Evolutionary conservation across 2,888 invertebrate genomes (phyloP).

Genomic region (Epinotia nisella): DNA sequence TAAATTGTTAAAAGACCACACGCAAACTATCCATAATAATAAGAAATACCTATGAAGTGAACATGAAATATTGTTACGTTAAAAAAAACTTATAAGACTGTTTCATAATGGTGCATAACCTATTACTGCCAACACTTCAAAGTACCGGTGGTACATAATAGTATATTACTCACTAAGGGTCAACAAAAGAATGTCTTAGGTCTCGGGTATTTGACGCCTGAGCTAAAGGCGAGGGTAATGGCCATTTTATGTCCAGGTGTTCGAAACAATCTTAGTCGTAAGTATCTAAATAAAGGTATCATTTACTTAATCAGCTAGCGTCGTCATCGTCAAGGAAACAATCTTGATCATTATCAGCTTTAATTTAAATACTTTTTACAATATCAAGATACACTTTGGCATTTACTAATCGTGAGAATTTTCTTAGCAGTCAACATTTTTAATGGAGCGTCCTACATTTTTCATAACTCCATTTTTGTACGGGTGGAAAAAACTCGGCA

Average conservation of each 20-base stretch:
- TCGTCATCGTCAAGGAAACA: not conserved
- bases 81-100: too few species aligned
- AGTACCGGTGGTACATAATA: too few species aligned
- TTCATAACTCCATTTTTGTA: slow-evolving; percentile 23
- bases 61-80: too few species aligned
- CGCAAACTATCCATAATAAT: slow-evolving; percentile 5
- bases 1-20: not conserved
- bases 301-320: not conserved
- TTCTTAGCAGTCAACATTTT: not conserved
- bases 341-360: not conserved
- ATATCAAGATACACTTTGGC: not conserved
- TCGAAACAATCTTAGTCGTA: not conserved
- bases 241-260: too few species aligned
- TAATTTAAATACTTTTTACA: not conserved
- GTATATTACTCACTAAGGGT: too few species aligned
- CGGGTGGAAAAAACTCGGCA: slow-evolving; percentile 52
- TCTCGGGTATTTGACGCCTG: too few species aligned
- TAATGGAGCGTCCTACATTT: not conserved
- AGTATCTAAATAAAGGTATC: not conserved
- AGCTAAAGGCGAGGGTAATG: too few species aligned
- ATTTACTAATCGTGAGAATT: not conserved
- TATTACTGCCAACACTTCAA: too few species aligned
- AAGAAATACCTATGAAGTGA: not conserved
- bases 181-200: too few species aligned
- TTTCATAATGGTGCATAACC: too few species aligned